These are phyloP conservation scores for Catajapyx aquilonaris DNA, from an alignment of 1,140 invertebrate genomes.

Conservation along the genomic window DNA sequence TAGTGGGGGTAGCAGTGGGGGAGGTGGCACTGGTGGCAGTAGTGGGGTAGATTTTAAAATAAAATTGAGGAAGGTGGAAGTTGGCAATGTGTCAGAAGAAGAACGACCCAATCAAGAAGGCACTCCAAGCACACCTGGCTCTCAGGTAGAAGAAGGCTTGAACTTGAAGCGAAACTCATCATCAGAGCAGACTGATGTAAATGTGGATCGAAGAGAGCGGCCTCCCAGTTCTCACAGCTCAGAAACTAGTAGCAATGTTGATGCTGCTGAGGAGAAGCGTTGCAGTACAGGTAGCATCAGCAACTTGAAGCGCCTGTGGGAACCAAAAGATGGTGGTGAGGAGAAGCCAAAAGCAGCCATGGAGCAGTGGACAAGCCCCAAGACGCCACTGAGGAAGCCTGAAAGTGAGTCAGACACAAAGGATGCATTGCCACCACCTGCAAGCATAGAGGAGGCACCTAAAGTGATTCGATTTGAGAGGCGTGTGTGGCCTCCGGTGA, in stretches of 20 bases:
- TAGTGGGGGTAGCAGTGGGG: constrained; percentile 18
- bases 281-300: constrained; percentile 80
- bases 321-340: constrained; percentile 25
- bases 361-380: constrained; percentile 8
- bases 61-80: too few relatives aligned
- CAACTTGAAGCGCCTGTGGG: constrained; percentile 81
- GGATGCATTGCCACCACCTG: not conserved
- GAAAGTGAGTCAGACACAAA: constrained; percentile 5
- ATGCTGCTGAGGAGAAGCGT: constrained; percentile 63
- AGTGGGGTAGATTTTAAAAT: too few relatives aligned
- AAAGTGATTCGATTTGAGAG: constrained; percentile 18
- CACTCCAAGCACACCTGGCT: too few relatives aligned
- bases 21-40: constrained; percentile 15
- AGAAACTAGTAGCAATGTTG: constrained; percentile 20
- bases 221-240: constrained; percentile 15
- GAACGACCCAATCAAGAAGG: too few relatives aligned
- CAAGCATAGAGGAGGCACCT: constrained; percentile 13
- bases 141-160: too few relatives aligned
- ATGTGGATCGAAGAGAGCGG: constrained; percentile 8
- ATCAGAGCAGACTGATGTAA: constrained; percentile 4
- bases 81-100: too few relatives aligned
- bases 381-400: constrained; percentile 6
- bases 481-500: constrained; percentile 29
- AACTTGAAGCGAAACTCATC: too few relatives aligned
- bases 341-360: constrained; percentile 9